Conservation (phyloP, 2,888 invertebrate genomes). For the Leucophenga maculata region DNA sequence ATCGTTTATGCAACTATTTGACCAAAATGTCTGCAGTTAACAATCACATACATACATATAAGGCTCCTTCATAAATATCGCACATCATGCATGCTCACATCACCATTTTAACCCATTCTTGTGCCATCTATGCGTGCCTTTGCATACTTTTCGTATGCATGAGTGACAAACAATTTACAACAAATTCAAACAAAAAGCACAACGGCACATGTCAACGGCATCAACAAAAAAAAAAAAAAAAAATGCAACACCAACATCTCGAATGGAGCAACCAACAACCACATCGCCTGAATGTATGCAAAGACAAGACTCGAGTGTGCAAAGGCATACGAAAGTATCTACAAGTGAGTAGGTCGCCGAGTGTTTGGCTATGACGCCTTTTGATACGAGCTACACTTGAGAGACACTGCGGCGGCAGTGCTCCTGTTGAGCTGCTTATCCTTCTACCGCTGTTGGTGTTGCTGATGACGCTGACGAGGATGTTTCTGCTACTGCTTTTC, state of each 20-base stretch:
- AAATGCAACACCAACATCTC: not conserved
- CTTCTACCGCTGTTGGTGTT: not conserved
- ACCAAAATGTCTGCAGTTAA: too few relatives aligned
- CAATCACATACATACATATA: too few relatives aligned
- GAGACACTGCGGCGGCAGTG: not conserved
- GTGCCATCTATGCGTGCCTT: not conserved
- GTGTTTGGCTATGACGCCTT: conserved; percentile 29
- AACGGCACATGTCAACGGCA: not conserved
- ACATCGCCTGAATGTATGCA: conserved; percentile 20
- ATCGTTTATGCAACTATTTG: too few relatives aligned
- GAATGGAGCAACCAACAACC: not conserved
- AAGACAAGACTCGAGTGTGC: not conserved
- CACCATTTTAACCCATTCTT: not conserved
- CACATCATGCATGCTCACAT: not conserved
- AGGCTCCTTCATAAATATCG: too few relatives aligned
- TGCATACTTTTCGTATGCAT: conserved; percentile 7
- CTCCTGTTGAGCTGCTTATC: conserved; percentile 9
- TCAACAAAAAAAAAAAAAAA: not conserved
- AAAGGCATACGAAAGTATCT: too few relatives aligned
- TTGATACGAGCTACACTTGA: not conserved
- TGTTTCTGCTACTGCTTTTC: conserved; percentile 7
- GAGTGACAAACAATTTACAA: conserved; percentile 14
- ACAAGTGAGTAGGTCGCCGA: too few relatives aligned
- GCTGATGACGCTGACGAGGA: not conserved
- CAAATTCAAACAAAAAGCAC: conserved; percentile 12